Evolutionary conservation across 2,113 vertebrate species (phyloP).

Genomic region (Labeo catla): DNA sequence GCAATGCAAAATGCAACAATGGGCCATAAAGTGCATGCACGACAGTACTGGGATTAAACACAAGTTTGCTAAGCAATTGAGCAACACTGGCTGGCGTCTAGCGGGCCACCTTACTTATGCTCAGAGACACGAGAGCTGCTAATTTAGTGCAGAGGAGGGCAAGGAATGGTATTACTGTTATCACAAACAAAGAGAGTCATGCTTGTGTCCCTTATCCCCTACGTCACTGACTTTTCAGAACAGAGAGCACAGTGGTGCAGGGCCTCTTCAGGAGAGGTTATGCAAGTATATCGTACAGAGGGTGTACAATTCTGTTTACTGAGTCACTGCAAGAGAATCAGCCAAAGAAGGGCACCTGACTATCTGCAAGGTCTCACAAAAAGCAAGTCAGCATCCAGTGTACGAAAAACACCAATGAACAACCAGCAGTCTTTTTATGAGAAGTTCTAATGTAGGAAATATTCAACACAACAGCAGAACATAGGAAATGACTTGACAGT

Average conservation of each 20-base stretch:
- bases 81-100: not conserved
- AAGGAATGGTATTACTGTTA: constrained; percentile 11
- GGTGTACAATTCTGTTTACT: constrained; percentile 26
- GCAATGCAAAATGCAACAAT: not conserved
- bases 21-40: not conserved
- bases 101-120: not conserved
- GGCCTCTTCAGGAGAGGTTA: not conserved
- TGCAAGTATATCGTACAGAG: not conserved
- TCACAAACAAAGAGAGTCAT: constrained; percentile 15
- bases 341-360: not conserved
- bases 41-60: not conserved
- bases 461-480: not conserved
- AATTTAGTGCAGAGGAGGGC: not conserved
- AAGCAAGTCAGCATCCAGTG: not conserved
- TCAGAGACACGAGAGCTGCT: not conserved
- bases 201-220: not conserved
- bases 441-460: not conserved
- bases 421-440: not conserved
- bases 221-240: constrained; percentile 18
- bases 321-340: not conserved
- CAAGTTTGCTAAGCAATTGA: not conserved
- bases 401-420: not conserved
- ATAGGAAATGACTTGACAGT: not conserved
- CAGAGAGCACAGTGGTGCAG: not conserved
- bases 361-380: not conserved